A percentile compares a stretch with the other conserved stretches of the same genome.
Evolutionary conservation across 2,888 invertebrate genomes (phyloP).

Genomic region (Oeneis ivallda): DNA sequence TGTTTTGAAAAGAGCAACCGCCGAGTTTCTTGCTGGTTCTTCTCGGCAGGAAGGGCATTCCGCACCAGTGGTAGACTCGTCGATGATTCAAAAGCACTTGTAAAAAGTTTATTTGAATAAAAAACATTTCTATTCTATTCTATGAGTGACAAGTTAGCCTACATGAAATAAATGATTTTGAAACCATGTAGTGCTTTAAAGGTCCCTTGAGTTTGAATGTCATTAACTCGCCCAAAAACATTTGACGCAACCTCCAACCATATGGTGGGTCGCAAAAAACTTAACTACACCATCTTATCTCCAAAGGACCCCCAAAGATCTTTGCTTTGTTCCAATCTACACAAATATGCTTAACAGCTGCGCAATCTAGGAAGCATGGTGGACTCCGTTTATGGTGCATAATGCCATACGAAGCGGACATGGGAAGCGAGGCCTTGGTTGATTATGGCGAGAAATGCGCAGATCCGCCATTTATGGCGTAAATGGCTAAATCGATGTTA

Average conservation of each 20-base stretch:
- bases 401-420: conserved; percentile 28
- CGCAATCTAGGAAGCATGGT: conserved; percentile 44
- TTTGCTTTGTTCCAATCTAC: conserved; percentile 14
- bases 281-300: background rate
- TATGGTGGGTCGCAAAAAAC: conserved; percentile 23
- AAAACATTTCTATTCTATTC: no score
- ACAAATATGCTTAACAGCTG: conserved; percentile 12
- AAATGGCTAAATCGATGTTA: conserved; percentile 26
- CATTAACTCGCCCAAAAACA: background rate
- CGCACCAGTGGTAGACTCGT: no score
- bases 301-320: conserved; percentile 20
- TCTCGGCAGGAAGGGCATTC: no score
- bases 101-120: no score
- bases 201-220: background rate
- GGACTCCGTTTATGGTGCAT: conserved; percentile 36
- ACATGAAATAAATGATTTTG: no score
- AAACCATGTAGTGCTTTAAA: background rate
- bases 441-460: conserved; percentile 41
- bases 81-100: no score
- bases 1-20: no score
- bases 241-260: conserved; percentile 13
- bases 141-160: no score
- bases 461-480: conserved; percentile 38
- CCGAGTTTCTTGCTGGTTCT: no score
- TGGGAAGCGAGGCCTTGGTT: conserved; percentile 29